These are phyloP conservation scores for Ectemnius continuus DNA, from an alignment of 2,888 invertebrate genomes.

Conservation along the genomic window DNA sequence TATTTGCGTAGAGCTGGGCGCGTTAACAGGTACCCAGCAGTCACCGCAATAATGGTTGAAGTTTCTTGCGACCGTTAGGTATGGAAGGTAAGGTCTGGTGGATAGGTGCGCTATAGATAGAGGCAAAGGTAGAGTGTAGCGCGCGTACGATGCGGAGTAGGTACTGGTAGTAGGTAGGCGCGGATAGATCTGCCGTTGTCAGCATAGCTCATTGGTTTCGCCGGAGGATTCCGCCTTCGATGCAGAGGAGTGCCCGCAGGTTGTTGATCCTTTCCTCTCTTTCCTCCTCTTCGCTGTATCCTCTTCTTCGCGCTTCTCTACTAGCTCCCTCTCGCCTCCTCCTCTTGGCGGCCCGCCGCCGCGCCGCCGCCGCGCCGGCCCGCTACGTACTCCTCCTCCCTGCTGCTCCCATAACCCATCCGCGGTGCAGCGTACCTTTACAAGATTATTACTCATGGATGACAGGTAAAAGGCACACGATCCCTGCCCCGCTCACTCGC, in stretches of 20 bases:
- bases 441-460: slow-evolving; percentile 69
- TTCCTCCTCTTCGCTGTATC: slow-evolving; percentile 39
- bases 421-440: slow-evolving; percentile 57
- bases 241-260: slow-evolving; percentile 68
- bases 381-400: slow-evolving; percentile 29
- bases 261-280: slow-evolving; percentile 71
- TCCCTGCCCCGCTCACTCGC: slow-evolving; percentile 24
- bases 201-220: slow-evolving; percentile 59
- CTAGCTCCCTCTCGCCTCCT: slow-evolving; percentile 5
- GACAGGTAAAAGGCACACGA: slow-evolving; percentile 63
- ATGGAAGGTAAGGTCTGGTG: slow-evolving; percentile 55
- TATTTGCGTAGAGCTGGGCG: slow-evolving; percentile 53
- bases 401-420: slow-evolving; percentile 55
- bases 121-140: slow-evolving; percentile 12
- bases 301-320: slow-evolving; percentile 19
- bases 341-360: slow-evolving; percentile 6
- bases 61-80: slow-evolving; percentile 68
- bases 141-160: slow-evolving; percentile 7
- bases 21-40: slow-evolving; percentile 65
- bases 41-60: slow-evolving; percentile 63
- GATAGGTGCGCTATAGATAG: slow-evolving; percentile 39
- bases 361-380: not conserved
- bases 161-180: slow-evolving; percentile 31
- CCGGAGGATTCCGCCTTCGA: slow-evolving; percentile 54
- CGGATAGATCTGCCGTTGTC: slow-evolving; percentile 62